phyloP scores from a whole-genome alignment of 1,140 invertebrate species.

The Mamestra configurata region DNA sequence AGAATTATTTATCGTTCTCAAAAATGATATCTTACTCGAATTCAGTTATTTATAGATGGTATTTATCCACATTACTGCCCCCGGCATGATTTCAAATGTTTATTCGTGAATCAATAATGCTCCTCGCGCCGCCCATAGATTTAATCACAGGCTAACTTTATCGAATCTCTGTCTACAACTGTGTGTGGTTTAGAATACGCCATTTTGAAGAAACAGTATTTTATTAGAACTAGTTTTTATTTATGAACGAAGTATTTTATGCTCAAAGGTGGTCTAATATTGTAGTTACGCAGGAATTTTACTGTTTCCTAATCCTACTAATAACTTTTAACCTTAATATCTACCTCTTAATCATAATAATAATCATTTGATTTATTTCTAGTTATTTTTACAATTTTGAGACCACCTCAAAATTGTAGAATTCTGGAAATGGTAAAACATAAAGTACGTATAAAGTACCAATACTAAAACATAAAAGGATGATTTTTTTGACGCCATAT shows the following conservation, averaged over 20 bases:
- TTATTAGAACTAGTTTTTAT: neutral
- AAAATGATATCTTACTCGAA: slow-evolving; percentile 34
- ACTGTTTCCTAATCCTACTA: neutral
- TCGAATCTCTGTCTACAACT: neutral
- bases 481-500: no score
- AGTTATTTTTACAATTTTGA: no score
- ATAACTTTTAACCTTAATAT: neutral
- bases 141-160: neutral
- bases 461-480: no score
- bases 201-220: slow-evolving; percentile 1
- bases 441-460: no score
- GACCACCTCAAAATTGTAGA: no score
- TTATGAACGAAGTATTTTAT: neutral
- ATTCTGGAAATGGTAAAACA: no score
- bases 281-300: neutral
- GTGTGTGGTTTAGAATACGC: neutral
- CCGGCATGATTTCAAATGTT: slow-evolving; percentile 18
- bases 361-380: no score
- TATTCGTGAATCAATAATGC: slow-evolving; percentile 29
- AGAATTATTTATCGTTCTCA: neutral
- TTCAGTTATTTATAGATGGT: slow-evolving; percentile 25
- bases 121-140: slow-evolving; percentile 22
- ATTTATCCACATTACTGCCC: slow-evolving; percentile 6
- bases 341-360: neutral
- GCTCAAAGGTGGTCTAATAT: slow-evolving; percentile 16